A percentile compares a stretch with the other conserved stretches of the same genome.
Conservation (phyloP, 2,888 invertebrate genomes). For the Chouioia cunea region DNA sequence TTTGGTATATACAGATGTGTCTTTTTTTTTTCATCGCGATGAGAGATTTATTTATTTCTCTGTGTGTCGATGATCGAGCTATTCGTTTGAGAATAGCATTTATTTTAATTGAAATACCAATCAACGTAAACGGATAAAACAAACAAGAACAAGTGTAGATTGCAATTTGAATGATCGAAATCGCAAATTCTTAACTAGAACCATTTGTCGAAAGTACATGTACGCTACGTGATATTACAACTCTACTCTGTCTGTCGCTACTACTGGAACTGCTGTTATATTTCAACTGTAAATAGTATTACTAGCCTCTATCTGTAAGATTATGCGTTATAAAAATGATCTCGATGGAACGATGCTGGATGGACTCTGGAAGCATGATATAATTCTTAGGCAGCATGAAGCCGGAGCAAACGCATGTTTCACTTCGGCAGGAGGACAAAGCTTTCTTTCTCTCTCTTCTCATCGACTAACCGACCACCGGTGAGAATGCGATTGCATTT, state of each 20-base stretch:
- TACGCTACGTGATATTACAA: constrained; percentile 18
- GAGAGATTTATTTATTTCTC: constrained; percentile 4
- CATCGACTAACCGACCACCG: constrained; percentile 39
- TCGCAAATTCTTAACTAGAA: constrained; percentile 9
- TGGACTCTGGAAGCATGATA: constrained; percentile 45
- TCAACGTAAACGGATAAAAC: not conserved
- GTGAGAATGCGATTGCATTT: constrained; percentile 46
- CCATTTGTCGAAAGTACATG: not conserved
- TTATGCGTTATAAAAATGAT: constrained; percentile 24
- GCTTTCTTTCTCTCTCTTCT: no score
- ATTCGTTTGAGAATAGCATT: constrained; percentile 22
- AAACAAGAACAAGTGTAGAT: no score
- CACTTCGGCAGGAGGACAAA: constrained; percentile 25
- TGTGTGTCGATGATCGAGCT: constrained; percentile 20
- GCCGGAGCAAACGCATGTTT: constrained; percentile 42
- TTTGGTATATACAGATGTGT: not conserved
- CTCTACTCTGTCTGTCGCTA: constrained; percentile 33
- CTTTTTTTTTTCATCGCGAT: not conserved
- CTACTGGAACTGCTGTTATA: constrained; percentile 30
- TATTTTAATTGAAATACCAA: constrained; percentile 13
- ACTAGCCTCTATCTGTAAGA: constrained; percentile 25
- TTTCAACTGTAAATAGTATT: constrained; percentile 41
- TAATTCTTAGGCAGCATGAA: constrained; percentile 42
- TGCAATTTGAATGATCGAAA: not conserved
- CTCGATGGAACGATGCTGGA: constrained; percentile 41